Evolutionary conservation across 2,113 vertebrate genomes (phyloP), one percentile per base, ranked within the genome.

Genomic region (Dunckerocampus dactyliophorus): DNA sequence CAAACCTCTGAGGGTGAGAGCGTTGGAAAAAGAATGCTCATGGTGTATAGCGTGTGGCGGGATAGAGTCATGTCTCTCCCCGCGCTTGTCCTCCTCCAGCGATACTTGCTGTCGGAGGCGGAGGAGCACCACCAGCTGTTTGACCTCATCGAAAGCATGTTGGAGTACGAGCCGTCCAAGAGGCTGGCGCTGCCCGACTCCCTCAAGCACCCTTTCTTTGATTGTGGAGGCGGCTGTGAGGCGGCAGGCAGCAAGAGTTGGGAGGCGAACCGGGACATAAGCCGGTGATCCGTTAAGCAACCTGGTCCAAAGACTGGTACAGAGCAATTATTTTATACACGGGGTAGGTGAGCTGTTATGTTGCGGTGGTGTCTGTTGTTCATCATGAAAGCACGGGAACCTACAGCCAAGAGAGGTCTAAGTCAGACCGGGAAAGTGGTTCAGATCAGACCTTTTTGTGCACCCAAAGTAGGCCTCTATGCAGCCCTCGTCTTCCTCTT

Each of bases 101-200:
- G 95, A 1, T 98, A 99, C 89, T 85, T 98, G 83, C 88, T 94
- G 51, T 95, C 93, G 0, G 97, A 99, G 82, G 91, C 92, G 0
- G 94, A 96, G 76, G 95, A 98, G 59, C 97, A 99, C 81, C 95
- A 96, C 86, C 94, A 94, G 87, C 84, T 99, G 46, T 98, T 98
- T 16, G 94, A 98, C 88, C 91, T 99, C 74, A 93, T 99, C 0
- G 95, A 97, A 85, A 89, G 91, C 87, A 96, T 97, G 97, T 81
- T 99, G 88, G 95, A 97, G 67, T 99, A 98, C 0, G 97, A 99
- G 81, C 97, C 97, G 0, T 87, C 94, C 24, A 97, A 95, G 68
- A 92, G 97, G 6, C 63, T 97, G 67, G 88, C 83, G 13, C 87
- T 98, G 64, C 86, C 90, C 0, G 93, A 95, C 64, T 90, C 93